Base-by-base conservation (phyloP, 2,113 vertebrate genomes). In the Oryzias curvinotus region DNA sequence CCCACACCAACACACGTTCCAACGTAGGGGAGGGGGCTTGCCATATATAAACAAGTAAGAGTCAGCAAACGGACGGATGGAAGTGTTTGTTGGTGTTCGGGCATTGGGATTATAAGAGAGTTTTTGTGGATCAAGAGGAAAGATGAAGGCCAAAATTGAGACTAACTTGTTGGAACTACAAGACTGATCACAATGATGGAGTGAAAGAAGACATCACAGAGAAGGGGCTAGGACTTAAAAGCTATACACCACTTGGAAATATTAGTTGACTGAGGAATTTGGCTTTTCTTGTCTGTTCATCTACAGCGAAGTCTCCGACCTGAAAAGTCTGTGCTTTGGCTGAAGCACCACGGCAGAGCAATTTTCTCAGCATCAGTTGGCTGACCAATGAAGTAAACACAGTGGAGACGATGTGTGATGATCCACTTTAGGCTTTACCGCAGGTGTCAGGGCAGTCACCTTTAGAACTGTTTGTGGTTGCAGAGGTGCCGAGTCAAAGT, bases 41-140 rank as follows among this genome's bases (percentile, higher is more conserved):
- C 75, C 83, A 83, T 90, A 90, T 90, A 88, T 88, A 91, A 91
- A 82, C 78, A 74, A 75, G 77, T 56, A 46, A 42, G 65, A 59
- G 59, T 53, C 77, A 64, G 60, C 70, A 63, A 79, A 78, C 63
- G 17, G 71, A 68, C 58, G 57, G 81, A 59, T 60, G 81, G 68
- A 78, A 52, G 68, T 57, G 76, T 79, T 70, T 53, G 62, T 26
- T 59, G 19, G 3, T 47, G 48, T 43, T 71, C 46, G 50, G 42
- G 14, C 57, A 6, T 30, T 70, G 66, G 84, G 78, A 85, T 73
- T 87, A 76, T 42, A 48, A 41, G 52, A 30, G 52, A 58, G 25
- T 51, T 64, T 72, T 62, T 57, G 42, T 54, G 74, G 60, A 70
- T 73, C 53, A 51, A 48, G 41, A 16, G 66, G 71, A 79, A 63